A percentile compares a stretch with the other conserved stretches of the same genome.
Conservation (phyloP, 2,113 vertebrate species). For the Drymodes brunneopygia region DNA sequence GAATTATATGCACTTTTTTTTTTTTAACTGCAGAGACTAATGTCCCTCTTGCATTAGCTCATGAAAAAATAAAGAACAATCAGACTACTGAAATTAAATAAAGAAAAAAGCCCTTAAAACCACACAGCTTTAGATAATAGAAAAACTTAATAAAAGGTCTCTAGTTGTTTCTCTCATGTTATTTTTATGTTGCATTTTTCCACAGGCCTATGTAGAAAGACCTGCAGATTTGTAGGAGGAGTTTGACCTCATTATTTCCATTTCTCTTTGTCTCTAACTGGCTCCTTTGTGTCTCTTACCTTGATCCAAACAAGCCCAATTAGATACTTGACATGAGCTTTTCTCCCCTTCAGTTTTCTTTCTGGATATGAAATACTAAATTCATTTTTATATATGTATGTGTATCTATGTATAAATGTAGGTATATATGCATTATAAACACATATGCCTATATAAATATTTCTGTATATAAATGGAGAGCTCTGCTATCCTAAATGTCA, state of each 20-base stretch:
- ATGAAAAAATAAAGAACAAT: slow-evolving; percentile 1
- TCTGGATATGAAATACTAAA: neutral
- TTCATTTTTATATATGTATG: neutral
- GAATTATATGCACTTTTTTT: slow-evolving; percentile 4
- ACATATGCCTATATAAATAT: neutral
- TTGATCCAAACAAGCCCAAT: neutral
- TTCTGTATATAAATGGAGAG: neutral
- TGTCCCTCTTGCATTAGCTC: neutral
- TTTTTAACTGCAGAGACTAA: neutral
- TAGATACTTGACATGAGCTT: neutral
- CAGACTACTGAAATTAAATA: neutral
- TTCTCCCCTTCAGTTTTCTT: neutral
- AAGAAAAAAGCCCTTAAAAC: neutral
- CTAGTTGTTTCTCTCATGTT: neutral
- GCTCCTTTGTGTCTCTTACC: neutral
- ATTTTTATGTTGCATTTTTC: neutral
- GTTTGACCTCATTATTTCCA: neutral
- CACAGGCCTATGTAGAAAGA: neutral
- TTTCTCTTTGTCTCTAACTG: neutral
- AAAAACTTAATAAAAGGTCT: neutral
- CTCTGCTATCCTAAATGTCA: neutral
- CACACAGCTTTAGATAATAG: neutral
- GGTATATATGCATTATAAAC: neutral
- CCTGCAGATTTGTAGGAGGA: neutral
- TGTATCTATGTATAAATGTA: neutral